Evolutionary conservation across 2,797 vertebrate genomes (phyloP).

Genomic region (Lithobates pipiens): DNA sequence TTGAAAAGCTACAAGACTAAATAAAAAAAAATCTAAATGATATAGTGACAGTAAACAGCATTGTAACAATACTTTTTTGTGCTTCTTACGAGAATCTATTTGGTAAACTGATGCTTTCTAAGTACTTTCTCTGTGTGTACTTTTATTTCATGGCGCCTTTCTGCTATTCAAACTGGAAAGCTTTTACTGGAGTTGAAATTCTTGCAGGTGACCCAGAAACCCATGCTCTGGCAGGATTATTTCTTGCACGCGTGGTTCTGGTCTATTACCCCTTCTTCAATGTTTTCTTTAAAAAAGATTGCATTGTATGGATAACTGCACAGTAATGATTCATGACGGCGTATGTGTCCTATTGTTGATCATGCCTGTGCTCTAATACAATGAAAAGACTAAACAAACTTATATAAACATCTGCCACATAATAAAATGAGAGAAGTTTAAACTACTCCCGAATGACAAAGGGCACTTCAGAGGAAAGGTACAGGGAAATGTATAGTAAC

Average conservation of each 20-base stretch:
- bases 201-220: conserved; percentile 15
- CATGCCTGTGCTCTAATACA: background rate
- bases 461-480: background rate
- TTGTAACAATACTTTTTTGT: background rate
- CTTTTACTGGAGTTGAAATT: conserved; percentile 6
- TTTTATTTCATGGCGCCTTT: too few species aligned
- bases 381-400: conserved; percentile 13
- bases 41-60: background rate
- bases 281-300: conserved; percentile 9
- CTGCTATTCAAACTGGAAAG: background rate
- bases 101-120: background rate
- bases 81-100: background rate
- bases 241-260: conserved; percentile 25
- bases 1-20: background rate
- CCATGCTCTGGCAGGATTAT: conserved; percentile 19
- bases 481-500: background rate
- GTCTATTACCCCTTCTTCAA: conserved; percentile 23
- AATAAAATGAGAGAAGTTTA: background rate
- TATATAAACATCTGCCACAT: conserved; percentile 28
- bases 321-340: conserved; percentile 11
- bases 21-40: background rate
- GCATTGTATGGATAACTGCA: conserved; percentile 12
- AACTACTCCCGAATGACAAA: background rate
- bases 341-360: background rate
- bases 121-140: background rate